A percentile compares a stretch with the other conserved stretches of the same genome.
phyloP scores from a whole-genome alignment of 2,113 vertebrate genomes.

The Sinosuthora webbiana region DNA sequence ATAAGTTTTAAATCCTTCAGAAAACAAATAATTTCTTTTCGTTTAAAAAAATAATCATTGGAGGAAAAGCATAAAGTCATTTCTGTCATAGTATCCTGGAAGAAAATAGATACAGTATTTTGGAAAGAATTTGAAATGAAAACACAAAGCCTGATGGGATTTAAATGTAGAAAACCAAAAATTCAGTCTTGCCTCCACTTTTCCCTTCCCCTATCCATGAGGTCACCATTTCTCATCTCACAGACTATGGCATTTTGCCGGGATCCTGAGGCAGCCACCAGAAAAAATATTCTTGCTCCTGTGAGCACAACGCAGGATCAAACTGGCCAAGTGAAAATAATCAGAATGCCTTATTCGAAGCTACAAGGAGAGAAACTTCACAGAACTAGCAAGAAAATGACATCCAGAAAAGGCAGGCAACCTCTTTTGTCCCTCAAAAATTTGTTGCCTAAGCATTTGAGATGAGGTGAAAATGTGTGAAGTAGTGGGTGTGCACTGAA shows the following conservation, averaged over 20 bases:
- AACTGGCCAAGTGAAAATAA: background rate
- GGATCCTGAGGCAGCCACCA: background rate
- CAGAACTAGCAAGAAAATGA: background rate
- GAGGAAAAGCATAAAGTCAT: background rate
- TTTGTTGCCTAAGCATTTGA: background rate
- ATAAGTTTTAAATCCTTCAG: slow-evolving; percentile 32
- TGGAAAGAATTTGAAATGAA: slow-evolving; percentile 37
- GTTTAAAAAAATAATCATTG: slow-evolving; percentile 46
- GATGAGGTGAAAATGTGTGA: background rate
- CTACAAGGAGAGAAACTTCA: background rate
- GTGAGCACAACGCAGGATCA: background rate
- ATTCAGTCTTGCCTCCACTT: slow-evolving; percentile 16
- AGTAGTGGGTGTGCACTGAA: background rate
- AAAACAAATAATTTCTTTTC: slow-evolving; percentile 48
- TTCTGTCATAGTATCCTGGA: background rate
- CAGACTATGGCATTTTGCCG: slow-evolving; percentile 4
- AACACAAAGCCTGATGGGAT: slow-evolving; percentile 25
- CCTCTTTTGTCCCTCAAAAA: background rate
- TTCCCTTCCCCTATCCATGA: slow-evolving; percentile 7
- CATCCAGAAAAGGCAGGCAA: background rate
- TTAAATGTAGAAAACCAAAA: slow-evolving; percentile 49
- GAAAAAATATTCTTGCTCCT: background rate
- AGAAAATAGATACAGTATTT: slow-evolving; percentile 35
- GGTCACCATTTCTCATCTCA: slow-evolving; percentile 12
- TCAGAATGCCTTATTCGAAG: background rate